Evolutionary conservation across 2,888 invertebrate species (phyloP).

Genomic region (Dorcus hopei): DNA sequence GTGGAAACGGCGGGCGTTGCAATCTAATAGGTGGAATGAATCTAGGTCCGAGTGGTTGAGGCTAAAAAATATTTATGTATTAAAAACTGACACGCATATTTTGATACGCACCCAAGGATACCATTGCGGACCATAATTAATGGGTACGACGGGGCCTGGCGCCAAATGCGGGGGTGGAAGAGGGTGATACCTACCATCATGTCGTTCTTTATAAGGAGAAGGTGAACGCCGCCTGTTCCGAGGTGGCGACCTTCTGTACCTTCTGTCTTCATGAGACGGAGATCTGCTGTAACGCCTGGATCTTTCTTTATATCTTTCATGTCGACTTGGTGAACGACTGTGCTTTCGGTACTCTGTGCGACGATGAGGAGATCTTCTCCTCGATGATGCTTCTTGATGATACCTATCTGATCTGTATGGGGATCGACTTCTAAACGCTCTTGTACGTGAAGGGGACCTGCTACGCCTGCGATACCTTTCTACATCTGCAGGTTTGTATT

Average conservation of each 20-base stretch:
- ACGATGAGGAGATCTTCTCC: constrained; percentile 3
- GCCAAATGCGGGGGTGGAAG: neutral
- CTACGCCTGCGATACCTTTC: neutral
- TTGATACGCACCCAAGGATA: neutral
- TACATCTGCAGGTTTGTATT: neutral
- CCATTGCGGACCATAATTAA: neutral
- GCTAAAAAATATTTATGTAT: neutral
- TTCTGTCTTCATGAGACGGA: constrained; percentile 2
- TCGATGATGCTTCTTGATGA: neutral
- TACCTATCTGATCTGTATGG: neutral
- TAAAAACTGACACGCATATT: neutral
- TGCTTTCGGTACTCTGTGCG: constrained; percentile 7
- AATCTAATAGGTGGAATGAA: neutral
- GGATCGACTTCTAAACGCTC: constrained; percentile 2
- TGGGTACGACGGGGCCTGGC: neutral
- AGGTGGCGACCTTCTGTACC: constrained; percentile 7
- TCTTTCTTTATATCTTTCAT: constrained; percentile 5
- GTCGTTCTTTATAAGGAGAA: neutral
- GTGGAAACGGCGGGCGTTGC: neutral
- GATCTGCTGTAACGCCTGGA: neutral
- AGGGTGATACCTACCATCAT: neutral
- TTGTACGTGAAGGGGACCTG: constrained; percentile 3
- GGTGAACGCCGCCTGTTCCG: neutral
- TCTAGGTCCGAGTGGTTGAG: neutral
- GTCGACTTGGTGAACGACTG: constrained; percentile 6